A percentile compares a stretch with the other conserved stretches of the same genome.
Evolutionary conservation across 1,140 invertebrate genomes (phyloP).

Genomic region (Manduca sexta): DNA sequence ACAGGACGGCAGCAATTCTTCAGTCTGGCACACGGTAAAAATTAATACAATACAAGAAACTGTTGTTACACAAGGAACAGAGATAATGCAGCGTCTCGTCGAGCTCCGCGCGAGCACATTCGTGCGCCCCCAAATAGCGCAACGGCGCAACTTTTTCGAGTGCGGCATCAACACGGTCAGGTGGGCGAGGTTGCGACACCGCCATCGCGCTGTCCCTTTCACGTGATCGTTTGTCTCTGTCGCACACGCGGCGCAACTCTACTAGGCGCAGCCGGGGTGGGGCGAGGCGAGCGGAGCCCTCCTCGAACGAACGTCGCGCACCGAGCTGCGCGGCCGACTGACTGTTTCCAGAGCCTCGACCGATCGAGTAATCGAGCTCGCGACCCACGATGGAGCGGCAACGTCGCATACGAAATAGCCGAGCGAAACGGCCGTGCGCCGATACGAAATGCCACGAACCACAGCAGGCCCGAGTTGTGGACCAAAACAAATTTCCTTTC

Average conservation of each 20-base stretch:
- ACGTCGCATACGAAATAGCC: slow-evolving; percentile 51
- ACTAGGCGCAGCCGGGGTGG: slow-evolving; percentile 23
- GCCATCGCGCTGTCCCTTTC: slow-evolving; percentile 54
- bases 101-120: slow-evolving; percentile 56
- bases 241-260: slow-evolving; percentile 33
- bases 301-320: slow-evolving; percentile 64
- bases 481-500: slow-evolving; percentile 72
- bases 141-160: slow-evolving; percentile 71
- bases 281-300: slow-evolving; percentile 45
- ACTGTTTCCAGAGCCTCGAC: slow-evolving; percentile 44
- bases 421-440: slow-evolving; percentile 51
- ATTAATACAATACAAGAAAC: slow-evolving; percentile 36
- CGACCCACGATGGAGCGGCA: slow-evolving; percentile 39
- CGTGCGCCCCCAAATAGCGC: slow-evolving; percentile 70
- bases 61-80: slow-evolving; percentile 44
- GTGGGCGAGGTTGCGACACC: slow-evolving; percentile 71
- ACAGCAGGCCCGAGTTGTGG: slow-evolving; percentile 50
- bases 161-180: slow-evolving; percentile 70
- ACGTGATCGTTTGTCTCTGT: slow-evolving; percentile 34
- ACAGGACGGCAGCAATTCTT: slow-evolving; percentile 24
- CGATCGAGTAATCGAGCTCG: slow-evolving; percentile 50
- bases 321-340: slow-evolving; percentile 66
- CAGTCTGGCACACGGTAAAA: slow-evolving; percentile 16
- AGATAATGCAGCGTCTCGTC: slow-evolving; percentile 60
- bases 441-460: slow-evolving; percentile 63